phyloP scores from a whole-genome alignment of 2,113 vertebrate species.

The Brienomyrus brachyistius region DNA sequence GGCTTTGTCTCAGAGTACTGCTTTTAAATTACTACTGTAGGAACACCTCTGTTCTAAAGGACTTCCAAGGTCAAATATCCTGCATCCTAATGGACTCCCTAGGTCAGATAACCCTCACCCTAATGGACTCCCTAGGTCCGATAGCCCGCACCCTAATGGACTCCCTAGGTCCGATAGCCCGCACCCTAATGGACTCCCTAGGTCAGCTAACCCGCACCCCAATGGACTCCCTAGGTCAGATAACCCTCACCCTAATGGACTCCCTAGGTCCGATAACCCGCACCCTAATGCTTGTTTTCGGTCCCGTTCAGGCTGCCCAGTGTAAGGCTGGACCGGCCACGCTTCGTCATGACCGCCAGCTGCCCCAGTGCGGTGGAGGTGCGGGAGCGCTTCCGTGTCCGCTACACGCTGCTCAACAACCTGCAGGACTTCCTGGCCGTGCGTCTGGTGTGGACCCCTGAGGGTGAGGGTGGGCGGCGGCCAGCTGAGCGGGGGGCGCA shows the following conservation, averaged over 20 bases:
- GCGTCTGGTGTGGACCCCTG: conserved; percentile 84
- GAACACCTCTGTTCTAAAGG: neutral
- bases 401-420: conserved; percentile 86
- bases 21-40: neutral
- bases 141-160: neutral
- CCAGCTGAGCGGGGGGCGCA: neutral
- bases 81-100: no score
- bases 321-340: conserved; percentile 77
- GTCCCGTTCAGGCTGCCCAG: conserved; percentile 70
- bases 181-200: no score
- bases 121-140: no score
- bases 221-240: neutral
- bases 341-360: conserved; percentile 85
- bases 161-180: no score
- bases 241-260: neutral
- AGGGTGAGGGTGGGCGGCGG: conserved; percentile 48
- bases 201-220: neutral
- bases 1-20: neutral
- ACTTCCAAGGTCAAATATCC: neutral
- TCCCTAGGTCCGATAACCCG: neutral
- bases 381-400: conserved; percentile 77
- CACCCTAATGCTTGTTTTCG: neutral
- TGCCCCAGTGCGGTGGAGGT: conserved; percentile 73
- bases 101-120: no score
- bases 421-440: conserved; percentile 92